Percentiles rank a stretch among this genome's conserved stretches.
Conservation (phyloP, 2,888 invertebrate genomes). For the Troglohyphantes excavatus region DNA sequence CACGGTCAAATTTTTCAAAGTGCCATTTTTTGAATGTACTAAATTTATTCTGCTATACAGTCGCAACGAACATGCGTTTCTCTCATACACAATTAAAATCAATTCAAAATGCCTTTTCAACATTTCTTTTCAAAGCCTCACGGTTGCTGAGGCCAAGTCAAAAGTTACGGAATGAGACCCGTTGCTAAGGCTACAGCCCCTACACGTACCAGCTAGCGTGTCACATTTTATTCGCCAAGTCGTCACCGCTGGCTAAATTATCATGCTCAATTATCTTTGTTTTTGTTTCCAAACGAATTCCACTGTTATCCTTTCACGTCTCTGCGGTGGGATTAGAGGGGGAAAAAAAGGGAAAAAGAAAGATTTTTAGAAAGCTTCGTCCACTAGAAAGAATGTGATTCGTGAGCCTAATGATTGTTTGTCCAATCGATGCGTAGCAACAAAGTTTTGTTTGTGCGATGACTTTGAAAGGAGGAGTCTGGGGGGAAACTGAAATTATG, state of each 20-base stretch:
- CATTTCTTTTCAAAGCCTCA: background rate
- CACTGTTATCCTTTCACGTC: constrained; percentile 19
- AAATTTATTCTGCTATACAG: too few relatives aligned
- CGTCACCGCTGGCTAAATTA: constrained; percentile 64
- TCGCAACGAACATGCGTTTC: too few relatives aligned
- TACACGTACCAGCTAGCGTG: constrained; percentile 75
- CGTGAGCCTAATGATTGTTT: constrained; percentile 59
- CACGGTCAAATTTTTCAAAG: too few relatives aligned
- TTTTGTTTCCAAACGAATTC: constrained; percentile 45
- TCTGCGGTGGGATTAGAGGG: background rate
- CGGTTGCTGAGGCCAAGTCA: constrained; percentile 54
- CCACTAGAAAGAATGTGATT: constrained; percentile 16
- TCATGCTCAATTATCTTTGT: constrained; percentile 56
- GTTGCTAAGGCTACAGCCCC: constrained; percentile 72
- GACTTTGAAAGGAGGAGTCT: constrained; percentile 1
- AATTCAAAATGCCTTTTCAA: background rate
- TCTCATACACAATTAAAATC: background rate
- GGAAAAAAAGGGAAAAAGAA: constrained; percentile 15
- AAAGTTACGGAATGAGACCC: constrained; percentile 71
- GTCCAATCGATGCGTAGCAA: constrained; percentile 75
- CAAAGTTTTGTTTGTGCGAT: constrained; percentile 68
- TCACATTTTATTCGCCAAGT: constrained; percentile 58
- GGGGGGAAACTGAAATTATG: constrained; percentile 15
- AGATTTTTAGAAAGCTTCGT: constrained; percentile 3
- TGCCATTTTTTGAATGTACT: too few relatives aligned